Base-by-base conservation (phyloP, 2,888 invertebrate genomes). In the Branchellion lobata region DNA sequence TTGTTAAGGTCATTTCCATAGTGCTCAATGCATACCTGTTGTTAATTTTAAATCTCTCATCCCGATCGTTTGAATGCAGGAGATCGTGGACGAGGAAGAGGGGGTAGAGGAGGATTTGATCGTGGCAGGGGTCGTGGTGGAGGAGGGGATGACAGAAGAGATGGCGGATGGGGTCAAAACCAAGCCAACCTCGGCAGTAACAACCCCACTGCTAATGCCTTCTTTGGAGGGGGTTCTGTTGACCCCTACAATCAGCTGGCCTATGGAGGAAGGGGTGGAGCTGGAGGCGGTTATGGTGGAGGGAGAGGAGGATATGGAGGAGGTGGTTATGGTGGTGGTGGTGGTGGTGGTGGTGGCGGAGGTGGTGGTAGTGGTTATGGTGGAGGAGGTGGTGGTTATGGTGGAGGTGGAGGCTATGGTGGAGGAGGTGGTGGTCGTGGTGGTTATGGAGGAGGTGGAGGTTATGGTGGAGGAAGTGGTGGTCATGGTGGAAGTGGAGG, bases 221-320 rank as follows among this genome's bases (percentile, higher is more conserved):
- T 68, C 34, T 40, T 68, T 14, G 65, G 77, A 29, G 73, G 78
- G 1, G 47, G 73, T 21, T 24, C 36, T 34, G 33, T 79, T 33
- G 80, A 74, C 0, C 31, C 57, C 31, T 68, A 80, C 27, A 47
- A 80, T 31, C 79, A 57, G 21, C 3, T 57, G 21, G 5, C 61
- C 21, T 57, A 57, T 57, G 61, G 14, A 3, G 5, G n/a, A 5
- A 71, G 78, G 24, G 71, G 80, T 3, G 53, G 78, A 0, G 57
- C 73, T 14, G n/a, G 77, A 1, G 76, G 81, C 1, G 77, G 82
- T n/a, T 33, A 80, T 33, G 78, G 80, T 47, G 79, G 81, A 0
- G 53, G 78, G 1, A 61, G 79, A 1, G 77, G 78, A 1, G 77
- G 34, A 82, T 81, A 2, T 83, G 34, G 81, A 1, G 29, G 84